A percentile compares a stretch with the other conserved stretches of the same genome.
Evolutionary conservation across 2,888 invertebrate species (phyloP).

Genomic region (Formica aserva): DNA sequence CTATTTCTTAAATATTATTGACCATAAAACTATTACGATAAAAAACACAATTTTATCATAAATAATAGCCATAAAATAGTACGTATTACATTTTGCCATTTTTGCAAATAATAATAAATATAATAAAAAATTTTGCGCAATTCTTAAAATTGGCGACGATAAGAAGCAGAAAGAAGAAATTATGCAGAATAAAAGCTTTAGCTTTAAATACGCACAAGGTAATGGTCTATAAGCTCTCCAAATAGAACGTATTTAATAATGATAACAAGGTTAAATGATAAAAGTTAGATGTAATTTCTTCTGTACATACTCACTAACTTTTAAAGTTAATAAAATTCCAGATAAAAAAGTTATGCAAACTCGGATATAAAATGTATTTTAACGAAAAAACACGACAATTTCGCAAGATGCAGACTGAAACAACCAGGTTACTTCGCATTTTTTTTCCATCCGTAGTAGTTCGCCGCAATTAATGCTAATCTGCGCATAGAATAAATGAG

Average conservation of each 20-base stretch:
- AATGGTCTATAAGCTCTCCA: neutral
- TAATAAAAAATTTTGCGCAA: neutral
- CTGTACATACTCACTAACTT: neutral
- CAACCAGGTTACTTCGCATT: conserved; percentile 14
- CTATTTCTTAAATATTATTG: neutral
- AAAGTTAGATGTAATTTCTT: conserved; percentile 12
- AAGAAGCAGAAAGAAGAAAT: neutral
- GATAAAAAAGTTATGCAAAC: conserved; percentile 38
- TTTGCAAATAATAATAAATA: neutral
- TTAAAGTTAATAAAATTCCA: conserved; percentile 10
- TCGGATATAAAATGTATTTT: conserved; percentile 43
- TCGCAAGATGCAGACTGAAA: neutral
- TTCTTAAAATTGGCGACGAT: neutral
- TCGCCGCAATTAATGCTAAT: conserved; percentile 52
- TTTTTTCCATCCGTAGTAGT: conserved; percentile 13
- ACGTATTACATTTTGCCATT: neutral
- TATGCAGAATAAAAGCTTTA: neutral
- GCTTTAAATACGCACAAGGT: neutral
- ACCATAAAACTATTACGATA: neutral
- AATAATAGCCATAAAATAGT: neutral
- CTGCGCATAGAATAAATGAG: conserved; percentile 39
- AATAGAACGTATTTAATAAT: conserved; percentile 6
- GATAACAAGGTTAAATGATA: neutral
- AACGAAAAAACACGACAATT: conserved; percentile 40
- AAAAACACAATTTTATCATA: neutral